Evolutionary conservation across 2,113 vertebrate genomes (phyloP).

Genomic region (Uria lomvia): DNA sequence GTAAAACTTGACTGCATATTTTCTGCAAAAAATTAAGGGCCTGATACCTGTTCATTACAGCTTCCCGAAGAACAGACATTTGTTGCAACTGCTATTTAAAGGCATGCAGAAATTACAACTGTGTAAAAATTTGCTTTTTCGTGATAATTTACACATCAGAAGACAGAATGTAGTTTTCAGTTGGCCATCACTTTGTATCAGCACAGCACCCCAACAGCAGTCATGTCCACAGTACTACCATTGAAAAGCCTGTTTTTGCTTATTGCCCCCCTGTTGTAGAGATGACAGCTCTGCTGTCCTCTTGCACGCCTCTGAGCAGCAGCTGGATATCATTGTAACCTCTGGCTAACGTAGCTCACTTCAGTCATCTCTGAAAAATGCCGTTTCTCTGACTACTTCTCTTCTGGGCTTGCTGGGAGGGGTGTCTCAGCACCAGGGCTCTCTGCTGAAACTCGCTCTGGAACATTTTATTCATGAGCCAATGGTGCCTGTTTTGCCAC

Average conservation of each 20-base stretch:
- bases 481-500: background rate
- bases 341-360: background rate
- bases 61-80: background rate
- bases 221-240: background rate
- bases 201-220: background rate
- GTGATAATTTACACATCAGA: background rate
- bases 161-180: background rate
- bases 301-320: rapidly evolving
- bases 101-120: background rate
- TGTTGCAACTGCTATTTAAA: background rate
- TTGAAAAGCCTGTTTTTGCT: rapidly evolving
- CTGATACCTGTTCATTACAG: background rate
- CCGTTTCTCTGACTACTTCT: background rate
- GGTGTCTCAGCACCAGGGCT: background rate
- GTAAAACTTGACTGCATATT: background rate
- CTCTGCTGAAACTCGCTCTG: background rate
- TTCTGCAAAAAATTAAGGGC: background rate
- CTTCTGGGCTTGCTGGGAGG: background rate
- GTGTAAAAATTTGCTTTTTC: background rate
- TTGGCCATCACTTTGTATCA: too few species aligned
- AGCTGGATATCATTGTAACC: background rate
- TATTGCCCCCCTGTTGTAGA: rapidly evolving
- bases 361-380: background rate
- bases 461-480: background rate
- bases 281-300: rapidly evolving